Base-by-base conservation (phyloP, 2,888 invertebrate genomes). In the Ormyrus nitidulus region DNA sequence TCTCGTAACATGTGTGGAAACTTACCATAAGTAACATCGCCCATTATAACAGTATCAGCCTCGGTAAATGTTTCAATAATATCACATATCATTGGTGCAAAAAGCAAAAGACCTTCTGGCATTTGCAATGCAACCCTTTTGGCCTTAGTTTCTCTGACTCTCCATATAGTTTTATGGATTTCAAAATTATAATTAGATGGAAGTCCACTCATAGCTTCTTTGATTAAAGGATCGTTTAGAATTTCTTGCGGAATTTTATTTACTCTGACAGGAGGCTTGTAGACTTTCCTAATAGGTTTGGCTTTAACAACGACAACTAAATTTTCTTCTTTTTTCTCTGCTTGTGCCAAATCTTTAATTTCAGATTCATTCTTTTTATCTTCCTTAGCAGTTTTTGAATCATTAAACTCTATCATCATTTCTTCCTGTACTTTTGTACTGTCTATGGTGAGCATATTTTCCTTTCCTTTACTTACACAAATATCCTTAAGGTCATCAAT, bases 181-280 rank as follows among this genome's bases (percentile, higher is more conserved):
- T 99, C 99, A 91, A 99, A 99, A 90, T 98, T 99, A 89, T 99
- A 99, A 92, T 99, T 99, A 53, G 93, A 91, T 2, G 99, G 99
- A 72, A 99, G 92, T 58, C 92, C 92, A 86, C 94, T 93, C 80
- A 96, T 94, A 0, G 96, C 95, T 87, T 93, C 92, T 87, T 95
- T 94, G 48, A 98, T 89, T 83, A 94, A 87, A 13, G 94, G 93
- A 91, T 97, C 94, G 85, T 96, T 94, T 44, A 96, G 90, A 69
- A 98, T 92, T 85, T 95, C 95, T 83, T 95, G 94, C 0, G 97
- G 97, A 84, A 97, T 95, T 91, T 95, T 96, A 89, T 94, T 96
- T 34, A 95, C 91, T 88, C 94, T 95, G 61, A 94, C 92, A 74
- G 93, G 93, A 0, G 95, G 94, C 90, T 95, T 96, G 86, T 96